A percentile compares a stretch with the other conserved stretches of the same genome.
phyloP scores from a whole-genome alignment of 2,888 invertebrate species.

The Eledone cirrhosa region DNA sequence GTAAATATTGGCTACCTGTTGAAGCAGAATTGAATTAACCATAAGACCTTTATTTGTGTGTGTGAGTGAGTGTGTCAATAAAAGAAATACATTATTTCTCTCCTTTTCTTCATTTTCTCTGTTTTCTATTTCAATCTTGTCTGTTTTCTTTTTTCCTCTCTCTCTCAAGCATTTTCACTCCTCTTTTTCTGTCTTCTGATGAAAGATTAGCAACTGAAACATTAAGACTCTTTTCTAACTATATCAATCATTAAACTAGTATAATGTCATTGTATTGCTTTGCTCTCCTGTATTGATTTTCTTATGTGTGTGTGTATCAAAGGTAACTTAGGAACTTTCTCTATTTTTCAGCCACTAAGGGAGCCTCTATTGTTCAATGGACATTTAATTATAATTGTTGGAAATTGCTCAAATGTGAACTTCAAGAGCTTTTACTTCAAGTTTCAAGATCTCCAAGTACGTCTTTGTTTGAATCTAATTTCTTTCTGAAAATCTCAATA shows the following conservation, averaged over 20 bases:
- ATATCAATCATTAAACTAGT: no score
- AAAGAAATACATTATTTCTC: not conserved
- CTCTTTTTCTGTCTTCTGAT: not conserved
- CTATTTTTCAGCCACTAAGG: not conserved
- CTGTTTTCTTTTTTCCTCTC: not conserved
- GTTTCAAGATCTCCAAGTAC: conserved; percentile 39
- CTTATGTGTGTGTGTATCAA: no score
- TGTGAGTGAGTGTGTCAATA: no score
- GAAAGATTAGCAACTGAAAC: no score
- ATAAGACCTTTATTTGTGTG: no score
- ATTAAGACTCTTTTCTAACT: no score
- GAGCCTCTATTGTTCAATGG: conserved; percentile 32
- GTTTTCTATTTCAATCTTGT: not conserved
- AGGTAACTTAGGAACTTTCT: no score
- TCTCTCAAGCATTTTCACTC: no score
- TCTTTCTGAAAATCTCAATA: not conserved
- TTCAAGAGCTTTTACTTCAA: conserved; percentile 53
- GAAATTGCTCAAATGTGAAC: conserved; percentile 58
- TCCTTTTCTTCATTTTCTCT: not conserved
- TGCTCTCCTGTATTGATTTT: no score
- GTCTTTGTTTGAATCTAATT: not conserved
- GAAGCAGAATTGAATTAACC: no score
- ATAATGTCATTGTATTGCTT: no score
- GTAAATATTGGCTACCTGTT: no score
- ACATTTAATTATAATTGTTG: conserved; percentile 53